A percentile compares a stretch with the other conserved stretches of the same genome.
Evolutionary conservation across 92 coral and sea anemone species (phyloP).

Genomic region (Pocillopora grandis): DNA sequence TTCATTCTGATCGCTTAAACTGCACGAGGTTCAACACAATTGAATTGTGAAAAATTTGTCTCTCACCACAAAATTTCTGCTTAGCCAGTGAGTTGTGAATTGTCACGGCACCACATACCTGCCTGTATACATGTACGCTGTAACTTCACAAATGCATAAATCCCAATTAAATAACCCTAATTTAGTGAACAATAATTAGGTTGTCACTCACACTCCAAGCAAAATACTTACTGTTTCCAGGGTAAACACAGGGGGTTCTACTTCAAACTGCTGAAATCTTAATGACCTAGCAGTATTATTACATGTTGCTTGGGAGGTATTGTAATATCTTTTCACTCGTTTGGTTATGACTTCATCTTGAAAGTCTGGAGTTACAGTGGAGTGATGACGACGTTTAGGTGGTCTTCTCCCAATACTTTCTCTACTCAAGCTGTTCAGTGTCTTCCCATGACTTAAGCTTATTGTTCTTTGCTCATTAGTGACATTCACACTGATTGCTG

Average conservation of each 20-base stretch:
- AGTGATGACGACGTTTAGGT: constrained; percentile 61
- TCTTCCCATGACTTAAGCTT: constrained; percentile 16
- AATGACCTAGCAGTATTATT: constrained; percentile 7
- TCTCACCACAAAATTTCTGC: too few relatives aligned
- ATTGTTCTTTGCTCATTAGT: constrained; percentile 27
- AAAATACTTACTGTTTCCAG: constrained; percentile 66
- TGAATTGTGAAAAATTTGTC: too few relatives aligned
- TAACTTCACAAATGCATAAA: too few relatives aligned
- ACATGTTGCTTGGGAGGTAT: neutral
- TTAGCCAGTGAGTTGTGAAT: too few relatives aligned
- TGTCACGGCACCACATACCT: too few relatives aligned
- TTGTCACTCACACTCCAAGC: neutral
- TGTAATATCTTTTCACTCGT: constrained; percentile 1
- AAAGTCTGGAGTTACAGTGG: constrained; percentile 50
- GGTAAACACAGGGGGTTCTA: constrained; percentile 48
- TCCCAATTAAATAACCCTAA: too few relatives aligned
- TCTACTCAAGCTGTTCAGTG: neutral
- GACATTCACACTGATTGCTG: neutral
- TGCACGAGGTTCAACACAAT: too few relatives aligned
- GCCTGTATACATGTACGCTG: too few relatives aligned
- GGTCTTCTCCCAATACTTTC: constrained; percentile 18
- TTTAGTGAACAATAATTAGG: too few relatives aligned
- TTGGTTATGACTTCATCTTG: constrained; percentile 27
- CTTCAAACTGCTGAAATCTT: constrained; percentile 1
- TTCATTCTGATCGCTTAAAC: too few relatives aligned